These are phyloP conservation scores for Ptiloglossa arizonensis DNA, from an alignment of 1,140 invertebrate genomes.

Conservation along the genomic window DNA sequence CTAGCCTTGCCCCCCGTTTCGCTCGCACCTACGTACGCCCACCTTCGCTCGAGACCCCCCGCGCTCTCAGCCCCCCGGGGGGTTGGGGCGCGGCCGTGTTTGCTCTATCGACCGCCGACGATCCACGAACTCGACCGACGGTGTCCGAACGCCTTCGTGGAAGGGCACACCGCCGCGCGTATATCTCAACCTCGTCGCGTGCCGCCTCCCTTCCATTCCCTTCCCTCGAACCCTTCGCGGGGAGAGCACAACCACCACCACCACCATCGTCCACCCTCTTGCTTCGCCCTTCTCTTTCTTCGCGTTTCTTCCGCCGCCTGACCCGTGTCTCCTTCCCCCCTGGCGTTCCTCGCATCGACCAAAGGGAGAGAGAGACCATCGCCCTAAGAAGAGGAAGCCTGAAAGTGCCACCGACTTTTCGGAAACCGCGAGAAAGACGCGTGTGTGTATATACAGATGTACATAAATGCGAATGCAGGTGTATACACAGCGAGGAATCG, in stretches of 20 bases:
- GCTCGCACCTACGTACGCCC: conserved; percentile 52
- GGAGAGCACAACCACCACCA: not conserved
- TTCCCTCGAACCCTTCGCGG: not conserved
- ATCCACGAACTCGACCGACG: conserved; percentile 77
- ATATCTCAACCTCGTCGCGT: conserved; percentile 55
- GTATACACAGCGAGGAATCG: conserved; percentile 36
- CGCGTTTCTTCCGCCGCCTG: not conserved
- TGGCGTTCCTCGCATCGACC: conserved; percentile 7
- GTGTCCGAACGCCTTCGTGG: conserved; percentile 69
- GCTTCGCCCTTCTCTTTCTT: not conserved
- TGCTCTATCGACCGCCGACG: conserved; percentile 82
- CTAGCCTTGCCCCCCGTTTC: conserved; percentile 20
- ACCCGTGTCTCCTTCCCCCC: not conserved
- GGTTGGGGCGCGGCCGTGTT: conserved; percentile 82
- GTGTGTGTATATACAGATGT: too few species aligned
- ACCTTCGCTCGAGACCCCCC: conserved; percentile 42
- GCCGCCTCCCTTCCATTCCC: conserved; percentile 28
- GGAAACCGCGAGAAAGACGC: conserved; percentile 4
- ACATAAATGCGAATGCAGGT: too few species aligned
- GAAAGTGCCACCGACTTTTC: conserved; percentile 46
- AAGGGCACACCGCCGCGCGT: conserved; percentile 67
- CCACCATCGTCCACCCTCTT: not conserved
- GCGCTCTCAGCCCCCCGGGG: conserved; percentile 66
- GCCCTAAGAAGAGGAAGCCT: not conserved
- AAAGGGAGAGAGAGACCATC: too few species aligned